Conservation (phyloP, 2,113 vertebrate species). For the Okapia johnstoni region DNA sequence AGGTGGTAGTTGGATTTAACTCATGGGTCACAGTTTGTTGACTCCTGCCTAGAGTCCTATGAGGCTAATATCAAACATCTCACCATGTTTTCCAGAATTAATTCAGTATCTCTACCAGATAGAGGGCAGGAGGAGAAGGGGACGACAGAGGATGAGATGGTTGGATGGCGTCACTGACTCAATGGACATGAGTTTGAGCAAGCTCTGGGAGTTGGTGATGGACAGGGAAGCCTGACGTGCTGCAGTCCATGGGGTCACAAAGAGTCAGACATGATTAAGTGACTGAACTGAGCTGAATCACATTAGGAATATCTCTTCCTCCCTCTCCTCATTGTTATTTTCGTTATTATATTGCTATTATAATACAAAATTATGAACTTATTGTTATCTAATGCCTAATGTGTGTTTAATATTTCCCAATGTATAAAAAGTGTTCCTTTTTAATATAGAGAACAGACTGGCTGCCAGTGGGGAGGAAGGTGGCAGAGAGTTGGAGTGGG, state of each 20-base stretch:
- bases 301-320: neutral
- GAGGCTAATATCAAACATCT: neutral
- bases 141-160: neutral
- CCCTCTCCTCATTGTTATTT: neutral
- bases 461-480: neutral
- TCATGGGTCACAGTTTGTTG: neutral
- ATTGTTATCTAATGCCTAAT: neutral
- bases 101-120: neutral
- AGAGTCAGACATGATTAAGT: rapidly evolving
- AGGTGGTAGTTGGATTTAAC: neutral
- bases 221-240: neutral
- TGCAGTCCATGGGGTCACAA: neutral
- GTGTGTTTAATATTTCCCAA: neutral
- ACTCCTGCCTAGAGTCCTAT: neutral
- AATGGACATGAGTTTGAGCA: neutral
- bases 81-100: neutral
- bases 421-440: neutral
- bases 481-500: neutral
- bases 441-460: neutral
- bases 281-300: neutral
- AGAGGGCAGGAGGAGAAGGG: neutral
- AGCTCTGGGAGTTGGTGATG: neutral
- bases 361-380: neutral
- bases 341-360: neutral
- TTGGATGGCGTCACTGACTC: neutral